Evolutionary conservation across 2,797 vertebrate genomes (phyloP).

Genomic region (Hoplostethus mediterraneus): DNA sequence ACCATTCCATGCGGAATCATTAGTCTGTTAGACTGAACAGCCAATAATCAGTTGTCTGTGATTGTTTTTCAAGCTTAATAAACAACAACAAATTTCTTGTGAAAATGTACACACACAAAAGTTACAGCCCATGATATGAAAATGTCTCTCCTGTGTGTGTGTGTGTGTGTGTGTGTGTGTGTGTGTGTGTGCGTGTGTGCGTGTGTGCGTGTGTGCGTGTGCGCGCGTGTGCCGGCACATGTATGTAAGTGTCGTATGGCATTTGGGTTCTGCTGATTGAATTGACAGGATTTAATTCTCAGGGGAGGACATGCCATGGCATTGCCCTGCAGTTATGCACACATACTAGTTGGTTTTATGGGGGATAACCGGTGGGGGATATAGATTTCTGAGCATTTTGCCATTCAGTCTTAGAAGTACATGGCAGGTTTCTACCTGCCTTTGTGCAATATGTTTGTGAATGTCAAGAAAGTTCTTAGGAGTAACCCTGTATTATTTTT

Average conservation of each 20-base stretch:
- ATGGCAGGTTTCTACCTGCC: background rate
- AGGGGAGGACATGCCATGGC: conserved; percentile 41
- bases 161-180: background rate
- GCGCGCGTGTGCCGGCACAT: conserved; percentile 14
- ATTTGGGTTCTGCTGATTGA: conserved; percentile 32
- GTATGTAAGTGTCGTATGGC: conserved; percentile 1
- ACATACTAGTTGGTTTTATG: conserved; percentile 25
- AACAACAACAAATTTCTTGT: no score
- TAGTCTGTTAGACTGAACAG: no score
- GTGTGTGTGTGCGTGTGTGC: background rate
- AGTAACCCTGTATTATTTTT: no score
- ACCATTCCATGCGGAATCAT: no score
- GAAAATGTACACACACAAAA: no score
- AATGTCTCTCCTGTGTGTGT: background rate
- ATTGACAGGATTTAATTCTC: conserved; percentile 52
- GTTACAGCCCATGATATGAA: no score
- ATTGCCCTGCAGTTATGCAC: conserved; percentile 38
- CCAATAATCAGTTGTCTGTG: no score
- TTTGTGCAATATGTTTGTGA: background rate
- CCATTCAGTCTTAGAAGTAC: conserved; percentile 10
- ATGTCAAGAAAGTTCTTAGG: background rate
- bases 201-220: background rate
- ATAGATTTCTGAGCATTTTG: conserved; percentile 26
- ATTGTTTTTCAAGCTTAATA: no score
- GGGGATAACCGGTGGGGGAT: conserved; percentile 24